Evolutionary conservation across 1,140 invertebrate species (phyloP).

Genomic region (Stenopsyche tienmushanensis): DNA sequence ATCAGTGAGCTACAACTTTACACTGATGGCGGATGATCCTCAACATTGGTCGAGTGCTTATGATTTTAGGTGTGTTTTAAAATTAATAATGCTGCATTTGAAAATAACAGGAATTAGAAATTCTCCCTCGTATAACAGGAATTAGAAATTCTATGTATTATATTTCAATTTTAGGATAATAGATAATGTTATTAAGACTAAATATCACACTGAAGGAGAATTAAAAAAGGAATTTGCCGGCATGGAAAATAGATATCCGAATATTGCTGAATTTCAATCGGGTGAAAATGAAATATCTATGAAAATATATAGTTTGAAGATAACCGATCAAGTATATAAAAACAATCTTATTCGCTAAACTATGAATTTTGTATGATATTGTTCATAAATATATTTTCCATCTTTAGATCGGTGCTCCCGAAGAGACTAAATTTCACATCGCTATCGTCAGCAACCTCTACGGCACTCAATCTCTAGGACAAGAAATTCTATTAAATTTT

Average conservation of each 20-base stretch:
- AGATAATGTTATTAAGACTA: constrained; percentile 58
- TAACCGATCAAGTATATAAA: constrained; percentile 62
- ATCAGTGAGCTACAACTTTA: constrained; percentile 73
- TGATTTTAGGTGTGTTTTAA: constrained; percentile 64
- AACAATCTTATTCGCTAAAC: not conserved
- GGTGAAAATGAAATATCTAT: constrained; percentile 62
- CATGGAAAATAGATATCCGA: constrained; percentile 64
- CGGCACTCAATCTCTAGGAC: constrained; percentile 78
- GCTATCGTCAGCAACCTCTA: constrained; percentile 81
- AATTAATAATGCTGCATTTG: not conserved
- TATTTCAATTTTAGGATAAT: constrained; percentile 54
- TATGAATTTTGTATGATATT: no score
- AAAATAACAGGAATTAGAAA: no score
- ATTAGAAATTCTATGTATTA: no score
- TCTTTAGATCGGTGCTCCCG: constrained; percentile 65
- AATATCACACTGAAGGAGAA: constrained; percentile 66
- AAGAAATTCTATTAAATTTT: constrained; percentile 81
- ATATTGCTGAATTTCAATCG: constrained; percentile 62
- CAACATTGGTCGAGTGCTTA: constrained; percentile 76
- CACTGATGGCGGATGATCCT: constrained; percentile 72
- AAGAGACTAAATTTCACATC: constrained; percentile 79
- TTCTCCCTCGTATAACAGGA: no score
- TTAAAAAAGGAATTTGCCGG: constrained; percentile 63
- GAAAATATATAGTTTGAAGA: constrained; percentile 63
- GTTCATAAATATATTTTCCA: constrained; percentile 17